Conservation (phyloP, 1,140 invertebrate species). For the Neodiprion fabricii region DNA sequence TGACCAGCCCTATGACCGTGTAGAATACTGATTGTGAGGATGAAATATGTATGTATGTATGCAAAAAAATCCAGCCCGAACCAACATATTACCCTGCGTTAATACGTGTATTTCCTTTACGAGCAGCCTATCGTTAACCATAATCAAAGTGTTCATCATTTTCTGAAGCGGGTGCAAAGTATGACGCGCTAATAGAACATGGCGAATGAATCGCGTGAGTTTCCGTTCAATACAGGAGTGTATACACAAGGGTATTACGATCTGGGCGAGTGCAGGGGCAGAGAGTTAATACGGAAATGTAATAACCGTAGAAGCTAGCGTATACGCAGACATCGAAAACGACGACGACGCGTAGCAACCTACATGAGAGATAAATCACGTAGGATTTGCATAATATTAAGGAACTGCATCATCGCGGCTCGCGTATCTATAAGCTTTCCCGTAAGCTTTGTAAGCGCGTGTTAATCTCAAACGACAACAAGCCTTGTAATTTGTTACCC, state of each 20-base stretch:
- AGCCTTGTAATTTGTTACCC: constrained; percentile 7
- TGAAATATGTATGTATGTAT: too few species aligned
- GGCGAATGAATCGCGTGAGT: not conserved
- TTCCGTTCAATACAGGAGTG: not conserved
- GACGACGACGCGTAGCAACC: not conserved
- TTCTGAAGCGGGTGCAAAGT: too few species aligned
- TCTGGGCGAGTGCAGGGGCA: not conserved
- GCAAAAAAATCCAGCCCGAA: too few species aligned
- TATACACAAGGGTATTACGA: not conserved
- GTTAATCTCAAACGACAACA: constrained; percentile 5
- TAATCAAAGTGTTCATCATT: too few species aligned
- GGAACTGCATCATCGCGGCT: not conserved
- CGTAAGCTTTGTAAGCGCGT: constrained; percentile 5
- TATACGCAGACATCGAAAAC: not conserved
- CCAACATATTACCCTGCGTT: too few species aligned
- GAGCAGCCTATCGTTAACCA: too few species aligned
- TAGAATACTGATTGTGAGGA: too few species aligned
- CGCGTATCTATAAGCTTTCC: not conserved
- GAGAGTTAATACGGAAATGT: not conserved
- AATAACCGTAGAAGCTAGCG: not conserved
- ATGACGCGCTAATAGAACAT: too few species aligned
- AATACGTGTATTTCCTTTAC: too few species aligned
- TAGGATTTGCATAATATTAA: not conserved
- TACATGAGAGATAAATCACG: not conserved
- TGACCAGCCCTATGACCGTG: too few species aligned